Evolutionary conservation across 2,113 vertebrate species (phyloP).

Genomic region (Pelusios castaneus): DNA sequence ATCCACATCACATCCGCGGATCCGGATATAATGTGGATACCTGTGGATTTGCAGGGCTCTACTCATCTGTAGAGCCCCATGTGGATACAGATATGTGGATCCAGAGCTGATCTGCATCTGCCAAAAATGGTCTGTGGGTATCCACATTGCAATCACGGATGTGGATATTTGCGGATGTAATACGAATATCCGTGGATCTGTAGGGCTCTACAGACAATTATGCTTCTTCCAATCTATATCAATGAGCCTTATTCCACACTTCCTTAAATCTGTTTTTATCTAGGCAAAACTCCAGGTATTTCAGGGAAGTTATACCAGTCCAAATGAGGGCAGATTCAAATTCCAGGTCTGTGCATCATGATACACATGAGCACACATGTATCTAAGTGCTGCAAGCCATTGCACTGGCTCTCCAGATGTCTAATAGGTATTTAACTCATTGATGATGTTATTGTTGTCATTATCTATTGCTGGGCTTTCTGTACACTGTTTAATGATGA

Average conservation of each 20-base stretch:
- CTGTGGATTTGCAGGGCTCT: too few species aligned
- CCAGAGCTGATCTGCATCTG: too few species aligned
- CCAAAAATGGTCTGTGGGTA: too few species aligned
- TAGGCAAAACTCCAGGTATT: fast-evolving
- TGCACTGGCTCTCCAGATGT: neutral
- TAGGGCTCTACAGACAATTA: neutral
- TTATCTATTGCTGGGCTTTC: neutral
- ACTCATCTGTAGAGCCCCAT: too few species aligned
- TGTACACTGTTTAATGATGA: neutral
- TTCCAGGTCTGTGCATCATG: fast-evolving
- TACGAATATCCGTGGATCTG: too few species aligned
- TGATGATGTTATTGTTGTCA: conserved; percentile 4
- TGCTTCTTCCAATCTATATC: neutral
- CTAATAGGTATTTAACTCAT: conserved; percentile 9
- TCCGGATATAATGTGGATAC: too few species aligned
- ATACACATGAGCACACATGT: neutral
- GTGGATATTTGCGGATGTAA: too few species aligned
- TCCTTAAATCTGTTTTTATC: neutral
- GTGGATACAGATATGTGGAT: too few species aligned
- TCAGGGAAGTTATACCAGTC: neutral
- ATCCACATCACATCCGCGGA: too few species aligned
- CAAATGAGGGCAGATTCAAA: neutral
- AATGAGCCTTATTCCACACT: neutral
- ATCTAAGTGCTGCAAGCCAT: neutral
- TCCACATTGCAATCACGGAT: too few species aligned